These are phyloP conservation scores for Speoplatyrhinus poulsoni DNA, from an alignment of 2,113 vertebrate genomes.

Conservation along the genomic window DNA sequence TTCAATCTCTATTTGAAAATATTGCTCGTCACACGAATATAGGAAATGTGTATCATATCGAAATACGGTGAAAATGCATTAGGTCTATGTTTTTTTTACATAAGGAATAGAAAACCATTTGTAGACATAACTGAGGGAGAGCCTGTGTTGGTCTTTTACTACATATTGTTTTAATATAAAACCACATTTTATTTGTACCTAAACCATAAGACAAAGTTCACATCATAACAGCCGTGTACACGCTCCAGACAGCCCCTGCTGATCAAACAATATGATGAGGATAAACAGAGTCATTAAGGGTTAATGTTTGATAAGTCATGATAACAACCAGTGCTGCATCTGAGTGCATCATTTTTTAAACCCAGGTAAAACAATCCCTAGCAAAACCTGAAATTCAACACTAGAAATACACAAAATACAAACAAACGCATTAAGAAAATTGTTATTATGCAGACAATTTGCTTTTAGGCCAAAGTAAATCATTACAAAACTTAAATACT, in stretches of 20 bases:
- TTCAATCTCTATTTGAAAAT: no score
- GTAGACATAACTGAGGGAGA: no score
- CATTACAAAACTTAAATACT: slow-evolving; percentile 1
- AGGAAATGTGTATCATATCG: no score
- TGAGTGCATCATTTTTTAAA: neutral
- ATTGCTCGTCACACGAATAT: no score
- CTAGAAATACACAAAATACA: neutral
- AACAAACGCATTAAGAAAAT: no score
- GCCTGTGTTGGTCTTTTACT: slow-evolving; percentile 20
- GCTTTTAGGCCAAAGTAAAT: neutral
- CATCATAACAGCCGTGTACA: slow-evolving; percentile 36
- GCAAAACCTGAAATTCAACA: neutral
- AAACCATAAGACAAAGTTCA: slow-evolving; percentile 46
- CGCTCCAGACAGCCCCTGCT: slow-evolving; percentile 27
- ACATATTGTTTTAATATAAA: slow-evolving; percentile 20
- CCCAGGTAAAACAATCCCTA: neutral
- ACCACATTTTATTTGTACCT: no score
- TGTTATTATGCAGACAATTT: neutral
- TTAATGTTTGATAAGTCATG: slow-evolving; percentile 6
- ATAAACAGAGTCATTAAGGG: slow-evolving; percentile 55
- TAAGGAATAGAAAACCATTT: no score
- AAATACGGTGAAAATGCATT: no score
- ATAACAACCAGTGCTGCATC: neutral
- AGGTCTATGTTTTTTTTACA: no score
- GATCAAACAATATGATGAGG: slow-evolving; percentile 45